These are phyloP conservation scores for Melipona beecheii DNA, from an alignment of 2,888 invertebrate species.

Conservation along the genomic window DNA sequence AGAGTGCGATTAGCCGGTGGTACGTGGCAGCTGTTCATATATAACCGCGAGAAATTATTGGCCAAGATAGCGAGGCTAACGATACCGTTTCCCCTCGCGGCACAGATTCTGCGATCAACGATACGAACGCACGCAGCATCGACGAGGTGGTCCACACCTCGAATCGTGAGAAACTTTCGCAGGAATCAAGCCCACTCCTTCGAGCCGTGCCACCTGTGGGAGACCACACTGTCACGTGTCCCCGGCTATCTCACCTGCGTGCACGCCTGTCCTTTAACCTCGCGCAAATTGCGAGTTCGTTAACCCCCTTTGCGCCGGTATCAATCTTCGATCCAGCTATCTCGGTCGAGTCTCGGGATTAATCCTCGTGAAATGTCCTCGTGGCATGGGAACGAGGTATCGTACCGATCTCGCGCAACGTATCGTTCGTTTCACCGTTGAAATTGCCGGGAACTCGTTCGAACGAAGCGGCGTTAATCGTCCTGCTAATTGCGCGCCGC, in stretches of 20 bases:
- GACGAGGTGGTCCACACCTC: constrained; percentile 56
- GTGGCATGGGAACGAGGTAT: background rate
- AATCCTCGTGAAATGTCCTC: constrained; percentile 27
- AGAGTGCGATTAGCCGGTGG: constrained; percentile 17
- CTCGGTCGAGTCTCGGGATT: constrained; percentile 30
- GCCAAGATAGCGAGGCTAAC: constrained; percentile 45
- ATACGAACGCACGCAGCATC: constrained; percentile 61
- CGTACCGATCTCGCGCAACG: constrained; percentile 3
- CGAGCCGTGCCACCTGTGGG: constrained; percentile 20
- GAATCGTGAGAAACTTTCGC: constrained; percentile 68
- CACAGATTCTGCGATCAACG: constrained; percentile 60
- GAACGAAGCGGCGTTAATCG: background rate
- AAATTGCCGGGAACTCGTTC: background rate
- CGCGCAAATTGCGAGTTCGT: constrained; percentile 41
- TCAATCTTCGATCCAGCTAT: constrained; percentile 36
- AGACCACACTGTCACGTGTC: constrained; percentile 28
- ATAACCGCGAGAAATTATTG: constrained; percentile 51
- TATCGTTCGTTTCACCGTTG: background rate
- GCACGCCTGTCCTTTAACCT: constrained; percentile 31
- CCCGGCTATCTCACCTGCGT: constrained; percentile 15
- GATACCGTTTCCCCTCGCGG: constrained; percentile 56
- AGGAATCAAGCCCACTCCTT: constrained; percentile 44
- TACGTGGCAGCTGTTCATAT: constrained; percentile 43
- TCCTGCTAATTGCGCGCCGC: background rate
- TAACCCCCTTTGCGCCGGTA: constrained; percentile 31